These are phyloP conservation scores for Scaeva pyrastri DNA, from an alignment of 2,888 invertebrate species.

Conservation along the genomic window DNA sequence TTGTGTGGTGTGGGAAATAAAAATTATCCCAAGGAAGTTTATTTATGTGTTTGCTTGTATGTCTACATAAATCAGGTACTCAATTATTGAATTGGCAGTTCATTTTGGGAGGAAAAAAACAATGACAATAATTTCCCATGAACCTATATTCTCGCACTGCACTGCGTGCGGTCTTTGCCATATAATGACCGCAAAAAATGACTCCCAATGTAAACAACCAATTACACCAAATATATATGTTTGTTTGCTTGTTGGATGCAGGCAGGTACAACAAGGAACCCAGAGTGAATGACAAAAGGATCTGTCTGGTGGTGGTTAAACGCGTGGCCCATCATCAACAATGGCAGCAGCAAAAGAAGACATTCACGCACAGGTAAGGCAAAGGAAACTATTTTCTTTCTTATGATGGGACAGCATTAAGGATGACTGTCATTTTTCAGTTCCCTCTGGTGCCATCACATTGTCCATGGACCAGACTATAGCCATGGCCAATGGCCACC, in stretches of 20 bases:
- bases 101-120: conserved; percentile 8
- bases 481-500: no score
- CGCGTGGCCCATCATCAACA: conserved; percentile 54
- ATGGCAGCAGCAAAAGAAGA: conserved; percentile 60
- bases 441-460: conserved; percentile 63
- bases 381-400: conserved; percentile 16
- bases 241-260: no score
- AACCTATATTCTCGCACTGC: conserved; percentile 8
- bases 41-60: no score
- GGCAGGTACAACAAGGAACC: conserved; percentile 21
- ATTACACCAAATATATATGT: conserved; percentile 66
- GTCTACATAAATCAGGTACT: not conserved
- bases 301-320: conserved; percentile 8
- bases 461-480: no score
- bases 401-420: conserved; percentile 62
- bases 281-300: conserved; percentile 62
- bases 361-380: conserved; percentile 31
- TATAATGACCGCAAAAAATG: conserved; percentile 50
- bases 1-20: conserved; percentile 55
- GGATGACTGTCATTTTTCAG: conserved; percentile 75
- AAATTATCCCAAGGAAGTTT: conserved; percentile 36
- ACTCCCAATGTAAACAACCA: conserved; percentile 68
- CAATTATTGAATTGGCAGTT: not conserved
- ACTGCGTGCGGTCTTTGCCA: conserved; percentile 69
- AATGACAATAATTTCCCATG: conserved; percentile 57